Evolutionary conservation across 2,797 vertebrate genomes (phyloP).

Genomic region (Limnodromus scolopaceus): DNA sequence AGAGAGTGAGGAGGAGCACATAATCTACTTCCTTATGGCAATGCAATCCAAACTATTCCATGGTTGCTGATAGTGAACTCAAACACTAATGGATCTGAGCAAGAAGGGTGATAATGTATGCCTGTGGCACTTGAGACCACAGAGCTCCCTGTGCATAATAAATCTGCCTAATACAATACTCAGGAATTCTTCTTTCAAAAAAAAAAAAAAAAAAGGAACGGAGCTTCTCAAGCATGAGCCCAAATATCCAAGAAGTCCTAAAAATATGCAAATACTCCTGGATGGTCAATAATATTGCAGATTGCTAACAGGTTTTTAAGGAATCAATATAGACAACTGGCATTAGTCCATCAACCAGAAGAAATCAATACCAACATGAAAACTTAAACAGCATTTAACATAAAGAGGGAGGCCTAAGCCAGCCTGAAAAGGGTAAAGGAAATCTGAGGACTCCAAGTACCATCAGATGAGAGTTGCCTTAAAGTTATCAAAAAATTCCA

Average conservation of each 20-base stretch:
- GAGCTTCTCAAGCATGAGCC: not conserved
- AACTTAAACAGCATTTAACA: not conserved
- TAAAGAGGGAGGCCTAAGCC: not conserved
- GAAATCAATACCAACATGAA: not conserved
- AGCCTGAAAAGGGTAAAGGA: constrained; percentile 6
- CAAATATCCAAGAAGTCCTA: not conserved
- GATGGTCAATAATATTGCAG: not conserved
- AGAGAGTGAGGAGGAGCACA: not conserved
- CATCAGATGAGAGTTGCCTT: not conserved
- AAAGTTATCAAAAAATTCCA: not conserved
- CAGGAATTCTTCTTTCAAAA: not conserved
- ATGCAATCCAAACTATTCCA: not conserved
- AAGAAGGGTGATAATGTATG: not conserved
- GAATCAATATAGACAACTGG: not conserved
- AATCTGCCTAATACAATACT: not conserved
- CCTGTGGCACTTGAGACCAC: not conserved
- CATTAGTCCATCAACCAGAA: not conserved
- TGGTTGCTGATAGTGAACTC: not conserved
- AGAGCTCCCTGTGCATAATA: not conserved
- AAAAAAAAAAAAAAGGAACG: not conserved
- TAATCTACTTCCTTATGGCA: not conserved
- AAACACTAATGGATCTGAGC: not conserved
- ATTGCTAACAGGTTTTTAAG: not conserved
- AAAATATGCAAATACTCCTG: not conserved
- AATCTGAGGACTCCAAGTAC: not conserved